phyloP scores from a whole-genome alignment of 2,888 invertebrate species.

The Lochmaea crataegi region DNA sequence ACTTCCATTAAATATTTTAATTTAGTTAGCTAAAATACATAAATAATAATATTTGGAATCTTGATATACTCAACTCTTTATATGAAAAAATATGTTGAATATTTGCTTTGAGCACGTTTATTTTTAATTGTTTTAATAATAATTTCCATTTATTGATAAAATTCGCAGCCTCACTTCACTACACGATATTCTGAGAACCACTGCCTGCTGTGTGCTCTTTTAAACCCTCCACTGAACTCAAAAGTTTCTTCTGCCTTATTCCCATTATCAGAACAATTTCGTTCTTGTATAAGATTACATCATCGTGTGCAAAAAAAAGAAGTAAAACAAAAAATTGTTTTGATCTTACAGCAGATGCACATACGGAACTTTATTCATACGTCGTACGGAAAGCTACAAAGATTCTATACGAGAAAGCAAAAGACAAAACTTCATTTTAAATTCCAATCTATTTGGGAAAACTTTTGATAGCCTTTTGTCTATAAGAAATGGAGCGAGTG shows the following conservation, averaged over 20 bases:
- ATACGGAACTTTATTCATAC: conserved; percentile 40
- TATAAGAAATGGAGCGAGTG: conserved; percentile 53
- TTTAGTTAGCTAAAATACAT: too few species aligned
- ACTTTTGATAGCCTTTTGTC: conserved; percentile 57
- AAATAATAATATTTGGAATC: too few species aligned
- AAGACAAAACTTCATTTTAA: conserved; percentile 56
- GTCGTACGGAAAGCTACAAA: conserved; percentile 42
- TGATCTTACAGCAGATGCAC: conserved; percentile 45
- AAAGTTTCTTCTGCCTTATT: neutral
- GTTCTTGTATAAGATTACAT: conserved; percentile 19
- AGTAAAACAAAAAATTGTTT: conserved; percentile 37
- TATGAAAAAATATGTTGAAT: too few species aligned
- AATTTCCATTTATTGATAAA: too few species aligned
- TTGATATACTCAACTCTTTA: too few species aligned
- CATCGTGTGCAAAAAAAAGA: neutral
- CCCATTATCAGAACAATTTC: conserved; percentile 27
- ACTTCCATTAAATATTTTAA: too few species aligned
- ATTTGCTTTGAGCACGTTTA: too few species aligned
- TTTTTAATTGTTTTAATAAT: too few species aligned
- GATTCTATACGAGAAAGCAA: conserved; percentile 46
- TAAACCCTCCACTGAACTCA: neutral
- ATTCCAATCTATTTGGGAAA: conserved; percentile 56
- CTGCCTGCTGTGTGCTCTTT: neutral
- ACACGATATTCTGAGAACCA: neutral
- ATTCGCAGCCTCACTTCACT: too few species aligned